Evolutionary conservation across 2,113 vertebrate genomes (phyloP), one percentile per base, ranked within the genome.

Genomic region (Phrynosoma platyrhinos): DNA sequence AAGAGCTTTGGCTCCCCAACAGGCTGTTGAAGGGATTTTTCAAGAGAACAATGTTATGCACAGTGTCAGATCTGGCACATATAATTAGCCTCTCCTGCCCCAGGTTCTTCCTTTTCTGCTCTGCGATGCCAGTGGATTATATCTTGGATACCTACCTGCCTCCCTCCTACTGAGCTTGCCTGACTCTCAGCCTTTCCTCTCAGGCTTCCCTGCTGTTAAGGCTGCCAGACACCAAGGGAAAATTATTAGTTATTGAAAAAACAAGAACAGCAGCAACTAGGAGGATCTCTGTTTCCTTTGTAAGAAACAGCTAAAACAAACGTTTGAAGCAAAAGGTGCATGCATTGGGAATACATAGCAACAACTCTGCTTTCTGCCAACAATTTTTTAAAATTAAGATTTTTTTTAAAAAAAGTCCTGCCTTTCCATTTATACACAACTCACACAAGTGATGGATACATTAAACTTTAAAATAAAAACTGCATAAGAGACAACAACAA

Each of bases 161-260:
- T 78, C 12, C 75, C 88, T 83, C 82, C 30, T 81, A 87, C 78
- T 89, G 80, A 62, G 32, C 10, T 1, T 83, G 69, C 23, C 86
- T 91, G 87, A 85, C 76, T 87, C 4, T 0, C 1, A 88, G 86
- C 84, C 80, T 75, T 79, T 12, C 2, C 68, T 86, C 32, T 16
- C 86, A 62, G 30, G 84, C 21, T n/a, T 87, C 42, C 64, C 42
- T 91, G 76, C 88, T 86, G 21, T n/a, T 74, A 90, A 90, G 79
- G 75, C 69, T 82, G 36, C 0, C 91, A 85, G 42, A 81, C 85
- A 79, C 18, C 5, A 27, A 66, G 30, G 5, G 76, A 42, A 27
- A 12, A 66, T 87, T 71, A 76, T 81, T 78, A 86, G 74, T 80
- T 68, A 76, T 52, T 74, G 1, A 62, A 79, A 82, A 32, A 30